Conservation (phyloP, 30 jellyfish, hydroid and myxozoan species). For the Turritopsis dohrnii region DNA sequence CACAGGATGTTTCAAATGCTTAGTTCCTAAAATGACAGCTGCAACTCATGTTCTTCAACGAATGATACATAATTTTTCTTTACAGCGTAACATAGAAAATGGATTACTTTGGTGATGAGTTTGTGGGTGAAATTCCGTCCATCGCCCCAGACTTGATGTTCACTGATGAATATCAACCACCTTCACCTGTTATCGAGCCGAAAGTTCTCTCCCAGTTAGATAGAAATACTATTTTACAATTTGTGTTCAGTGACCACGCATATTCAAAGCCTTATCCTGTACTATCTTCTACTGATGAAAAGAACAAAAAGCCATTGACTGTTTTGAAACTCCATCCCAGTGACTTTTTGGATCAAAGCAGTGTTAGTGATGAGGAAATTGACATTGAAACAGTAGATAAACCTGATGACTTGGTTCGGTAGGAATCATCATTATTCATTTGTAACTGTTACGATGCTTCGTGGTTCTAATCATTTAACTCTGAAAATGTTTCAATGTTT, state of each 20-base stretch:
- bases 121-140: slow-evolving; percentile 10
- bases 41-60: too few species aligned
- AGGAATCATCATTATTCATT: neutral
- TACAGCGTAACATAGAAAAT: neutral
- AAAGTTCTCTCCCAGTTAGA: neutral
- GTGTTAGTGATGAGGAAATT: slow-evolving; percentile 1
- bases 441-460: neutral
- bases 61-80: too few species aligned
- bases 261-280: slow-evolving; percentile 12
- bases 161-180: neutral
- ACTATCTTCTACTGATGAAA: neutral
- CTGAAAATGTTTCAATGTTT: neutral
- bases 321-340: slow-evolving; percentile 4
- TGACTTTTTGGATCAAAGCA: neutral
- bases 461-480: neutral
- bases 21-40: too few species aligned
- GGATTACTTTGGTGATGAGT: slow-evolving; percentile 16
- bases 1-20: too few species aligned
- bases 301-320: neutral
- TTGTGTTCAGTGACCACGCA: slow-evolving; percentile 12
- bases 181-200: slow-evolving; percentile 8
- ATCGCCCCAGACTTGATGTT: slow-evolving; percentile 23
- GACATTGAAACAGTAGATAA: slow-evolving; percentile 4
- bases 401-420: slow-evolving; percentile 9
- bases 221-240: neutral